Evolutionary conservation across 2,797 vertebrate species (phyloP).

Genomic region (Rallus crepitans): DNA sequence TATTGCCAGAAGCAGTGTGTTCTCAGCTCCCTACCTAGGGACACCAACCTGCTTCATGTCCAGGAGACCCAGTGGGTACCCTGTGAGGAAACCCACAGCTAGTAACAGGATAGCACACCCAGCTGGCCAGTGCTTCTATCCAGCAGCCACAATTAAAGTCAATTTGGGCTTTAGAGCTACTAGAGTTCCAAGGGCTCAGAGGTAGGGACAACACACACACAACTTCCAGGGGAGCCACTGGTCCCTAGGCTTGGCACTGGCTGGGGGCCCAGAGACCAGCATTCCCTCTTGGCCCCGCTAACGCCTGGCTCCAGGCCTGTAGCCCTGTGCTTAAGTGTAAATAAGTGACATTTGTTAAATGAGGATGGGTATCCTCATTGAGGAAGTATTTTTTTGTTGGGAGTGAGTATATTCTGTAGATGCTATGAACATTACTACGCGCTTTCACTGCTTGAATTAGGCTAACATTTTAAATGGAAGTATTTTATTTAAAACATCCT

Average conservation of each 20-base stretch:
- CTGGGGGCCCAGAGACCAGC: fast-evolving
- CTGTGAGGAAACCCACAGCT: not conserved
- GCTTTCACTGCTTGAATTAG: not conserved
- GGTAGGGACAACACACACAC: not conserved
- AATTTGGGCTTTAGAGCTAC: not conserved
- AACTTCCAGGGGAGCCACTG: fast-evolving
- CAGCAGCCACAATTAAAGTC: not conserved
- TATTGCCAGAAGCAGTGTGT: not conserved
- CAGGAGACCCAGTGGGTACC: not conserved
- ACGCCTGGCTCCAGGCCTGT: not conserved
- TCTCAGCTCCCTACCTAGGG: not conserved
- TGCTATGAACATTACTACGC: not conserved
- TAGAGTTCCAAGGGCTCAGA: fast-evolving
- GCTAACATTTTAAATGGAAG: not conserved
- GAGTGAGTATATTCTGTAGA: not conserved
- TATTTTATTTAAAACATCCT: not conserved
- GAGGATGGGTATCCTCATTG: not conserved
- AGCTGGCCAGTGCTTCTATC: not conserved
- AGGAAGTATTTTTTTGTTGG: not conserved
- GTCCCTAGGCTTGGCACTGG: not conserved
- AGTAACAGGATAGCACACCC: fast-evolving
- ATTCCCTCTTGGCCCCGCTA: fast-evolving
- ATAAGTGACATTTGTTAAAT: not conserved
- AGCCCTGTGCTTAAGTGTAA: not conserved
- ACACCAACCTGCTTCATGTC: fast-evolving